Evolutionary conservation across 2,888 invertebrate genomes (phyloP).

Genomic region (Pterobdella sp.): DNA sequence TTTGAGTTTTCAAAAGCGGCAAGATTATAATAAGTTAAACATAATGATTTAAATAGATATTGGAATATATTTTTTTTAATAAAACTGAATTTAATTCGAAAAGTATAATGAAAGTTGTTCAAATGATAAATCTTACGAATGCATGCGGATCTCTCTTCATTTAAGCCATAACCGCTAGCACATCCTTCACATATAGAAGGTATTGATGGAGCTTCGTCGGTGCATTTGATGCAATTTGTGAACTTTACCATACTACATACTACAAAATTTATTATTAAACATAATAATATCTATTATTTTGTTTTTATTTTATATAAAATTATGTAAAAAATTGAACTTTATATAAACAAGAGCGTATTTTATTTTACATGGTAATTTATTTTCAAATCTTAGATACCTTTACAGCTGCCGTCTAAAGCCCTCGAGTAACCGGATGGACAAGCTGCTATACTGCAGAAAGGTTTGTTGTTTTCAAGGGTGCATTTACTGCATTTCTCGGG

Average conservation of each 20-base stretch:
- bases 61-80: neutral
- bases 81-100: neutral
- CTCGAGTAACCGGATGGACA: slow-evolving; percentile 22
- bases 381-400: no score
- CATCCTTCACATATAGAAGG: slow-evolving; percentile 29
- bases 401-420: slow-evolving; percentile 28
- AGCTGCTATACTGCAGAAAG: slow-evolving; percentile 11
- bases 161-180: slow-evolving; percentile 30
- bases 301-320: no score
- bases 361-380: no score
- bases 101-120: neutral
- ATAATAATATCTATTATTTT: no score
- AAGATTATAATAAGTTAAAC: neutral
- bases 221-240: slow-evolving; percentile 28
- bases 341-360: no score
- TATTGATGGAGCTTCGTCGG: slow-evolving; percentile 12
- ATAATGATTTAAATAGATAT: no score
- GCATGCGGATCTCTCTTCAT: slow-evolving; percentile 31
- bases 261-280: slow-evolving; percentile 16
- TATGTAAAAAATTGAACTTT: no score
- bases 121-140: no score
- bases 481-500: slow-evolving; percentile 23
- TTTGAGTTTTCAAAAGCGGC: neutral
- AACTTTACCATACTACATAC: slow-evolving; percentile 30
- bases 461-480: neutral